These are phyloP conservation scores for Bothrops jararaca DNA, from an alignment of 2,113 vertebrate genomes.

Conservation along the genomic window DNA sequence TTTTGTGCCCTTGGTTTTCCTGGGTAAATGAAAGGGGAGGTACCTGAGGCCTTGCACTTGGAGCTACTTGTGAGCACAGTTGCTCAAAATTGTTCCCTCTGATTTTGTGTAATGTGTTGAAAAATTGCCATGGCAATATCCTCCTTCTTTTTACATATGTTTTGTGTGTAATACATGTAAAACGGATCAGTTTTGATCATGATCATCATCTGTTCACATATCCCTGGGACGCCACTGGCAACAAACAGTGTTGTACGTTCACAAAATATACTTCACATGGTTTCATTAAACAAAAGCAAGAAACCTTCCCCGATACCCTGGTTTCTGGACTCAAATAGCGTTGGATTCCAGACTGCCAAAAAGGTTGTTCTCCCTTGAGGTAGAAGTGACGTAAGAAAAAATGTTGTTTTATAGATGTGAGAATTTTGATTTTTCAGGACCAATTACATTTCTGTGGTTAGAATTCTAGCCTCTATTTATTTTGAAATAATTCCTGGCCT, in stretches of 20 bases:
- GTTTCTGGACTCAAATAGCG: neutral
- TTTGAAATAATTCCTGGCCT: neutral
- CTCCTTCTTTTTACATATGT: neutral
- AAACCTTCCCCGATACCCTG: neutral
- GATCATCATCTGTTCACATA: neutral
- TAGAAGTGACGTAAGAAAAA: fast-evolving
- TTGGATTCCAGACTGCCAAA: neutral
- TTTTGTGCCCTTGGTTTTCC: neutral
- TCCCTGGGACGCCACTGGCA: neutral
- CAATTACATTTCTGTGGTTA: neutral
- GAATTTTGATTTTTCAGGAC: neutral
- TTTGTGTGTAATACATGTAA: neutral
- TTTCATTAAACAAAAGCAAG: neutral
- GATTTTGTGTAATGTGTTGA: neutral
- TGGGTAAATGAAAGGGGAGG: neutral
- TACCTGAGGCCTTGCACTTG: neutral
- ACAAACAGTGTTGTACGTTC: neutral
- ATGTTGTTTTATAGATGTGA: conserved; percentile 25
- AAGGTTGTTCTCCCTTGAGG: neutral
- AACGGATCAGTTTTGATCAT: neutral
- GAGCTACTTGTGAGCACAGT: neutral
- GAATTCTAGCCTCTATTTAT: neutral
- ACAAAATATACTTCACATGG: neutral
- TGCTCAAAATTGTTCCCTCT: neutral
- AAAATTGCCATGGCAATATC: neutral